Conservation (phyloP, 2,113 vertebrate species). For the Recurvirostra avosetta region DNA sequence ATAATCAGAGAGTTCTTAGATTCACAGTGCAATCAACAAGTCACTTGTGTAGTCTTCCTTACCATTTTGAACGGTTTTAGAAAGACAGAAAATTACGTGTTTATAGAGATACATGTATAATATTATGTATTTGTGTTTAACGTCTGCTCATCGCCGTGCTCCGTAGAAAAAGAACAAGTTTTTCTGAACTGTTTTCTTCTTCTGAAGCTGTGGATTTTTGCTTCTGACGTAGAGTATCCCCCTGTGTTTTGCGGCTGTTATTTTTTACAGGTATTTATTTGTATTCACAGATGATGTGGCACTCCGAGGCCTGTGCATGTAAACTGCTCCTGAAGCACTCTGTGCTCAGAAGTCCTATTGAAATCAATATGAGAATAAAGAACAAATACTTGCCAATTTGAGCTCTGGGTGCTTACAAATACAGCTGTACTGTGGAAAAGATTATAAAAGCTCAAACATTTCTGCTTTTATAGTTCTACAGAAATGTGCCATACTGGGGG, state of each 20-base stretch:
- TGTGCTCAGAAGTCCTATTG: slow-evolving; percentile 35
- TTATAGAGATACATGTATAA: background rate
- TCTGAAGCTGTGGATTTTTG: background rate
- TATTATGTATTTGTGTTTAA: background rate
- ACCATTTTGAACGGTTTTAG: background rate
- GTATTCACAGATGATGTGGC: background rate
- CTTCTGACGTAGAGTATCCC: background rate
- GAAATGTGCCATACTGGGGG: background rate
- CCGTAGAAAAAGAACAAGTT: background rate
- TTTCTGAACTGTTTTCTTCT: background rate
- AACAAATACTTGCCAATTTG: slow-evolving; percentile 26
- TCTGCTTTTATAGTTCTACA: background rate
- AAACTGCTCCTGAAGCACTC: slow-evolving; percentile 24
- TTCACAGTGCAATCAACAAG: slow-evolving; percentile 55
- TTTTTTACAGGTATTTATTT: slow-evolving; percentile 31
- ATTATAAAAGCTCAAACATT: background rate
- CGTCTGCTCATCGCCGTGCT: slow-evolving; percentile 1
- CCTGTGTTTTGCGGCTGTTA: slow-evolving; percentile 24
- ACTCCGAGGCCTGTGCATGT: background rate
- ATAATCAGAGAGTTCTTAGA: slow-evolving; percentile 49
- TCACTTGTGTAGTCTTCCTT: slow-evolving; percentile 42
- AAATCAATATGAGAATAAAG: slow-evolving; percentile 46
- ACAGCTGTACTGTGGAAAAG: background rate
- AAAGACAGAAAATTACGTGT: slow-evolving; percentile 46
- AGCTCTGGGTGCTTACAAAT: slow-evolving; percentile 14